A percentile compares a stretch with the other conserved stretches of the same genome.
Conservation (phyloP, 2,113 vertebrate genomes). For the Nasalis larvatus region DNA sequence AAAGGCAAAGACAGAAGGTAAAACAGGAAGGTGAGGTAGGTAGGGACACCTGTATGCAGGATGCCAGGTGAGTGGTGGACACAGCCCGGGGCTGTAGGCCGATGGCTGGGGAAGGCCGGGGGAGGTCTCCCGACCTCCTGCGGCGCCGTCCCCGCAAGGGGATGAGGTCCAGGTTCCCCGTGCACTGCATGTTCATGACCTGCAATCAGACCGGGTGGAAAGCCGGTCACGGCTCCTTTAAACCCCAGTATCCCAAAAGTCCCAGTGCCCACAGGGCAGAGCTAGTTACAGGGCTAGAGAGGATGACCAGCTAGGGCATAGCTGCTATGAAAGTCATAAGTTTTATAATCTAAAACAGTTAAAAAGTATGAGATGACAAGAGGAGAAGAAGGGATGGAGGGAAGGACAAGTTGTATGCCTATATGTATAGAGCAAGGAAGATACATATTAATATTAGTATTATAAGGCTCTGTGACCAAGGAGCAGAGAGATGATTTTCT, state of each 20-base stretch:
- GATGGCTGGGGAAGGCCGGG: slow-evolving; percentile 70
- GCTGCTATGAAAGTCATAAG: slow-evolving; percentile 16
- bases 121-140: slow-evolving; percentile 79
- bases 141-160: slow-evolving; percentile 72
- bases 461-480: slow-evolving; percentile 41
- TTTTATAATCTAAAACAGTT: slow-evolving; percentile 26
- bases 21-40: slow-evolving; percentile 45
- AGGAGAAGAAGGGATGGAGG: not conserved
- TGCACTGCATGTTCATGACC: slow-evolving; percentile 80
- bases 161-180: slow-evolving; percentile 77
- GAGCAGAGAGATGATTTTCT: slow-evolving; percentile 14
- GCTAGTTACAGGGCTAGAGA: not conserved
- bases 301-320: not conserved
- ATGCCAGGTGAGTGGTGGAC: slow-evolving; percentile 77
- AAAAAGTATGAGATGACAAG: slow-evolving; percentile 23
- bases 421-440: not conserved
- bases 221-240: slow-evolving; percentile 64
- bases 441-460: not conserved
- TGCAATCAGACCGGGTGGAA: slow-evolving; percentile 77
- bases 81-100: slow-evolving; percentile 74
- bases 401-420: not conserved
- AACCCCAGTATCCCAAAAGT: slow-evolving; percentile 27
- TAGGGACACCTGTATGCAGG: slow-evolving; percentile 78
- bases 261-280: slow-evolving; percentile 35
- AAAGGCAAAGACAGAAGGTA: slow-evolving; percentile 63